These are phyloP conservation scores for Vireo griseus DNA, from an alignment of 2,797 vertebrate species.

Conservation along the genomic window DNA sequence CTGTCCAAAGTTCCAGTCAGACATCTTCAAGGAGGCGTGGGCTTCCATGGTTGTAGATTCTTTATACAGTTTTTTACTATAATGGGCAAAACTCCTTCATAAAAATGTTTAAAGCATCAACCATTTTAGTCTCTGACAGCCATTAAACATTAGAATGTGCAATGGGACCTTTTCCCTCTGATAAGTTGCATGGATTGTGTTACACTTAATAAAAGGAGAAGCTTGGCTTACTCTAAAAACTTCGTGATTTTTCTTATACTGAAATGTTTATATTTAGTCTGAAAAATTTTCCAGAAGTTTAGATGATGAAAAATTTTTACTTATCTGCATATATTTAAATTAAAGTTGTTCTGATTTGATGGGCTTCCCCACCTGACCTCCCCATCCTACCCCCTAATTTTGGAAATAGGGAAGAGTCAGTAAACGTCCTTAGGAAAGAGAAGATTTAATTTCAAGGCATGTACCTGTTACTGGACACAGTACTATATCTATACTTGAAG, in stretches of 20 bases:
- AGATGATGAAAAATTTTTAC: not conserved
- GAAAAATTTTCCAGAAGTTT: not conserved
- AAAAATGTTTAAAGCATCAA: not conserved
- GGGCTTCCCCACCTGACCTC: fast-evolving
- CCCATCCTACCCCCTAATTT: fast-evolving
- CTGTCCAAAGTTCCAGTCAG: not conserved
- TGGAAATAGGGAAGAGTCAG: not conserved
- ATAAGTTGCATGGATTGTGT: not conserved
- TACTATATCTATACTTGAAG: no score
- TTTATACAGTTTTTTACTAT: not conserved
- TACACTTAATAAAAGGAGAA: not conserved
- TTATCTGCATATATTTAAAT: not conserved
- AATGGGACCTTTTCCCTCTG: not conserved
- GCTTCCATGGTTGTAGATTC: not conserved
- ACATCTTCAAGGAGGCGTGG: fast-evolving
- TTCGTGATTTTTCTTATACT: not conserved
- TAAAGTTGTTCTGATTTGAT: not conserved
- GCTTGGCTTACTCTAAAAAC: not conserved
- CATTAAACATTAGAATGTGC: not conserved
- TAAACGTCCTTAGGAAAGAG: not conserved
- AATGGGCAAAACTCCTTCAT: not conserved
- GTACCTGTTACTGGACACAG: not conserved
- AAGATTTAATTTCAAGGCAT: not conserved
- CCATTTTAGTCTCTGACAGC: not conserved
- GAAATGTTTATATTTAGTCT: not conserved